phyloP scores from a whole-genome alignment of 2,797 vertebrate genomes.

The Gymnodraco acuticeps region DNA sequence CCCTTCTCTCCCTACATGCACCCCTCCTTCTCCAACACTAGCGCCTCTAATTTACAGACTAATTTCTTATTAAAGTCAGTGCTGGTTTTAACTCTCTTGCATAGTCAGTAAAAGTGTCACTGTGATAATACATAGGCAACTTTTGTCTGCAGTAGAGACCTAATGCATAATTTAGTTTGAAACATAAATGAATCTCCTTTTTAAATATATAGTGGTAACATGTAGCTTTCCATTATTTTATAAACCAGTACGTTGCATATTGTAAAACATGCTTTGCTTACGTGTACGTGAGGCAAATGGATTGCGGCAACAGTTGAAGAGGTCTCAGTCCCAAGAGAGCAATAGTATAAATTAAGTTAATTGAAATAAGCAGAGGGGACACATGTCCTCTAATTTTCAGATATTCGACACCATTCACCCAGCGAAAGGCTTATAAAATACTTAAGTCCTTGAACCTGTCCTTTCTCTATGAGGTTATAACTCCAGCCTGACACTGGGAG shows the following conservation, averaged over 20 bases:
- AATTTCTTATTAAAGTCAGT: conserved; percentile 49
- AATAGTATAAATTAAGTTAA: conserved; percentile 55
- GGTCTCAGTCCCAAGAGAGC: conserved; percentile 50
- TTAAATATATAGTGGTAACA: conserved; percentile 1
- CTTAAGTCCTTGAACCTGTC: conserved; percentile 48
- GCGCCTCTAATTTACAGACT: conserved; percentile 44
- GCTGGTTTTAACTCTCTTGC: conserved; percentile 27
- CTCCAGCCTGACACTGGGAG: conserved; percentile 46
- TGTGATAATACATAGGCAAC: background rate
- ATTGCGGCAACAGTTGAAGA: conserved; percentile 42
- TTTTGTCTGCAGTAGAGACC: background rate
- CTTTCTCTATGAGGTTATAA: conserved; percentile 45
- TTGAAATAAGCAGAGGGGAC: conserved; percentile 43
- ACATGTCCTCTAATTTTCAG: conserved; percentile 30
- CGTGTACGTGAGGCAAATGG: conserved; percentile 3
- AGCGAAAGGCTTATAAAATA: conserved; percentile 4
- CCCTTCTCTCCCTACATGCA: conserved; percentile 30
- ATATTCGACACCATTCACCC: conserved; percentile 41
- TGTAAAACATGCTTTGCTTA: conserved; percentile 1
- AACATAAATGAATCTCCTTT: background rate
- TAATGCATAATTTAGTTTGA: background rate
- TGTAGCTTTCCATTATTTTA: background rate
- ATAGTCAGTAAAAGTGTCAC: conserved; percentile 7
- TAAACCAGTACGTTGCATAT: background rate
- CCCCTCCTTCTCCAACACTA: conserved; percentile 35